Conservation (phyloP, 2,888 invertebrate genomes). For the Cerceris rybyensis region DNA sequence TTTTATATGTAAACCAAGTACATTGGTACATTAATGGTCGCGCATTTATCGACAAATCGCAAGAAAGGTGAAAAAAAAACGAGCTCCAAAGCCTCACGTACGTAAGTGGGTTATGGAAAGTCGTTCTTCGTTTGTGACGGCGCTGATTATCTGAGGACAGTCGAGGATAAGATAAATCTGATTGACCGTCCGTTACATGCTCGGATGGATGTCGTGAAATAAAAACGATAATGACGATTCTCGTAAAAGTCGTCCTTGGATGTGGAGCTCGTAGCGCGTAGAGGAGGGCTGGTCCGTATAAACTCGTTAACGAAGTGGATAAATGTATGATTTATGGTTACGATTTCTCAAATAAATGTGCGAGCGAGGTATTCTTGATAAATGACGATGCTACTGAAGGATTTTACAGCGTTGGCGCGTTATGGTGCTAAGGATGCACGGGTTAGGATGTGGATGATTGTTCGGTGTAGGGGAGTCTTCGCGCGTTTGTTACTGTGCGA, state of each 20-base stretch:
- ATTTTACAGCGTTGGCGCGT: not conserved
- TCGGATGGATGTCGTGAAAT: not conserved
- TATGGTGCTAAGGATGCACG: conserved; percentile 8
- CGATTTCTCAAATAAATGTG: not conserved
- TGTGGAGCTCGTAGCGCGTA: conserved; percentile 1
- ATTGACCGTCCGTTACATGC: not conserved
- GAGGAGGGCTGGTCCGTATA: not conserved
- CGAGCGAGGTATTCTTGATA: conserved; percentile 14
- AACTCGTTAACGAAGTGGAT: conserved; percentile 57
- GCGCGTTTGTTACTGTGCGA: not conserved
- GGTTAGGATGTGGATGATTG: conserved; percentile 3
- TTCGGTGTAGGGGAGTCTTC: not conserved
- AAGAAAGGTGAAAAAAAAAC: too few species aligned
- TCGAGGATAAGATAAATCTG: conserved; percentile 14
- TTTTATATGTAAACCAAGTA: too few species aligned
- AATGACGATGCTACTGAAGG: conserved; percentile 14
- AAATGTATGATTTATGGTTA: conserved; percentile 59
- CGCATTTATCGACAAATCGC: too few species aligned
- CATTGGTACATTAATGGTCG: too few species aligned
- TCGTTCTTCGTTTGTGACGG: not conserved
- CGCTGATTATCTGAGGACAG: not conserved
- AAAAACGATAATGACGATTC: conserved; percentile 14
- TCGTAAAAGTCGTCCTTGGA: conserved; percentile 17
- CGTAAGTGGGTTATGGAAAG: conserved; percentile 8
- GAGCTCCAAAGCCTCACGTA: too few species aligned